phyloP scores from a whole-genome alignment of 2,113 vertebrate genomes.

The Dicrurus megarhynchus region DNA sequence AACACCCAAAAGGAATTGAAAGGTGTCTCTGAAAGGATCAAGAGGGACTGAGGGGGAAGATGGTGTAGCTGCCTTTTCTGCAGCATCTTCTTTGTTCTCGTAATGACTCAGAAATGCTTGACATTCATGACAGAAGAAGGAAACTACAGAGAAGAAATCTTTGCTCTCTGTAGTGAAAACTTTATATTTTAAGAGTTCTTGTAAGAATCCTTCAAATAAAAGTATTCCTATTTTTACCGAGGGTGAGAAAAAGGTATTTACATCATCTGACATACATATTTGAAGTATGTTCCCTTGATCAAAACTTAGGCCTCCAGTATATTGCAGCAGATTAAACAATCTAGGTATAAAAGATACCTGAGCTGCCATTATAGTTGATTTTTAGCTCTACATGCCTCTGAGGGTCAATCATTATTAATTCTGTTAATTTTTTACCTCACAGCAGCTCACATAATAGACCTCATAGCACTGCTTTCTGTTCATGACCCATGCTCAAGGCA shows the following conservation, averaged over 20 bases:
- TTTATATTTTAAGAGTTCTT: background rate
- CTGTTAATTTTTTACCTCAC: background rate
- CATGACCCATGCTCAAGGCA: background rate
- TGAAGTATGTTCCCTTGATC: background rate
- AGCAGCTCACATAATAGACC: background rate
- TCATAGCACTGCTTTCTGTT: background rate
- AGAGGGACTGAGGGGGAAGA: background rate
- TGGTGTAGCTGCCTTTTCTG: background rate
- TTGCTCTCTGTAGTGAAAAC: background rate
- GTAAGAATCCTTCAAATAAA: background rate
- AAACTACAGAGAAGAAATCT: background rate
- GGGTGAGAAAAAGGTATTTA: background rate
- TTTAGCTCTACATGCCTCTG: background rate
- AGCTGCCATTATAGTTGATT: background rate
- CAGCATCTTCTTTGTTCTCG: background rate
- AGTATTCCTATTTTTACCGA: background rate
- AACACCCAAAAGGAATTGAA: background rate
- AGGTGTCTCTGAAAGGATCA: background rate
- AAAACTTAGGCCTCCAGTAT: background rate
- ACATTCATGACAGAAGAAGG: background rate
- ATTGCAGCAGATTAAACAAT: background rate
- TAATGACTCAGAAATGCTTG: background rate
- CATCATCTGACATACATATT: accelerated
- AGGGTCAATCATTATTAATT: background rate
- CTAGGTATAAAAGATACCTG: background rate